These are phyloP conservation scores for Eleginops maclovinus DNA, from an alignment of 2,113 vertebrate species.

Conservation along the genomic window DNA sequence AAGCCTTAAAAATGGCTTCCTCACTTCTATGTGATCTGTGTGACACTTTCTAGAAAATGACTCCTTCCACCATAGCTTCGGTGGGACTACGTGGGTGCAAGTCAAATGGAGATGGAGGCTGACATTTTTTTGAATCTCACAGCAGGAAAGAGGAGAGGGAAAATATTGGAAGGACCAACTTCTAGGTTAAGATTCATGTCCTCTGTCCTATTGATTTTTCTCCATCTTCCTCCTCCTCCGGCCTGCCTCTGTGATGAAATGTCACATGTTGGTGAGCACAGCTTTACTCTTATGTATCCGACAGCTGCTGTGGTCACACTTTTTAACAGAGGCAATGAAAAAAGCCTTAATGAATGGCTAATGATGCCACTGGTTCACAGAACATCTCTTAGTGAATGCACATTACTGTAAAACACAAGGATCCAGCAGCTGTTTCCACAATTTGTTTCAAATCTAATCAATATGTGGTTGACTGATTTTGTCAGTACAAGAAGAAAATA, in stretches of 20 bases:
- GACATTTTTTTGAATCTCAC: slow-evolving; percentile 6
- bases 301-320: background rate
- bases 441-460: background rate
- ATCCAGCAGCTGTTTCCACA: background rate
- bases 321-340: background rate
- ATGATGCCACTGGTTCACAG: background rate
- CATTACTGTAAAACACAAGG: background rate
- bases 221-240: background rate
- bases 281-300: background rate
- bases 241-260: background rate
- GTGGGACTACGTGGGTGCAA: background rate
- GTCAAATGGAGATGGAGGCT: slow-evolving; percentile 18
- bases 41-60: background rate
- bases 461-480: background rate
- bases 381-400: slow-evolving; percentile 22
- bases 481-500: background rate
- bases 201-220: slow-evolving; percentile 45
- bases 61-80: slow-evolving; percentile 19
- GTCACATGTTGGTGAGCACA: background rate
- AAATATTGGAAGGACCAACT: background rate
- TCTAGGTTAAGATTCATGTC: background rate
- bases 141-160: background rate
- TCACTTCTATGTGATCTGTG: background rate
- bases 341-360: slow-evolving; percentile 5
- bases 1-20: background rate